Conservation (phyloP, 2,113 vertebrate genomes). For the Sciurus niger region DNA sequence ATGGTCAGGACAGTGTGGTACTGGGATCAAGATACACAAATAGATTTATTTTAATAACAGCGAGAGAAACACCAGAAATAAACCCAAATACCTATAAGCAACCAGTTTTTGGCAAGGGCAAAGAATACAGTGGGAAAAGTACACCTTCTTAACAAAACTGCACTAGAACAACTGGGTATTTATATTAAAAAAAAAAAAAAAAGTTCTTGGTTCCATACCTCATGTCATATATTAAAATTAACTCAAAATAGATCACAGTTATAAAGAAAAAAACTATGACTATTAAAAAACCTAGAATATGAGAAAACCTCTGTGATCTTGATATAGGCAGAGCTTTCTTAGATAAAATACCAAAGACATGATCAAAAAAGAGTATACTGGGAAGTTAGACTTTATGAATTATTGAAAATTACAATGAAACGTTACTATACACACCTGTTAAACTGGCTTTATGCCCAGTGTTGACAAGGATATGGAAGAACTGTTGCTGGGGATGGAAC, state of each 20-base stretch:
- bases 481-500: not conserved
- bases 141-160: not conserved
- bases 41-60: not conserved
- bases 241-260: not conserved
- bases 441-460: not conserved
- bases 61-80: not conserved
- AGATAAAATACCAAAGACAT: not conserved
- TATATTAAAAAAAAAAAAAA: not conserved
- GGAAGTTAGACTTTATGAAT: not conserved
- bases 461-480: not conserved
- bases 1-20: not conserved
- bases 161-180: not conserved
- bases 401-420: not conserved
- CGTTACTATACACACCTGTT: not conserved
- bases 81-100: not conserved
- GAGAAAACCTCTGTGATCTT: not conserved
- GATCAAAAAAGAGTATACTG: not conserved
- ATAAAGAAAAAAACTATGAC: conserved; percentile 9
- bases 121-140: not conserved
- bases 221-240: not conserved
- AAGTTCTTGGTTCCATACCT: not conserved
- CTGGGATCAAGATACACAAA: not conserved
- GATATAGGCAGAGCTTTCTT: no score
- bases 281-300: not conserved
- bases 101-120: not conserved